Conservation (phyloP, 2,888 invertebrate species). For the Campoplex capitator region DNA sequence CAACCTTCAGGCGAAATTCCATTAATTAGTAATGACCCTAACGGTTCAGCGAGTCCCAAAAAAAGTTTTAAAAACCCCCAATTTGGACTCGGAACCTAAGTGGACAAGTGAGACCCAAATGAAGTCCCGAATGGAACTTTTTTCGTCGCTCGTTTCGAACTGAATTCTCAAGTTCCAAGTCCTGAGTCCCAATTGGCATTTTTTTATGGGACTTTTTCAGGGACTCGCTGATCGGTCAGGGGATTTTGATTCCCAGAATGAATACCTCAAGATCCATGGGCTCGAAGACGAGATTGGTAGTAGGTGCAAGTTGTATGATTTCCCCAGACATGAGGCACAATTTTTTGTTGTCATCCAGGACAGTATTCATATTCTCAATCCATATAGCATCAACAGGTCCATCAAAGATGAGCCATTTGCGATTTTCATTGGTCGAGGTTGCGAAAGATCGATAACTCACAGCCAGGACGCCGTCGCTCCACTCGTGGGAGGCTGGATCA, state of each 20-base stretch:
- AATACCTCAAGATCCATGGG: constrained; percentile 95
- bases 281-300: constrained; percentile 96
- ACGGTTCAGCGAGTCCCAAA: too few species aligned
- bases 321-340: constrained; percentile 98
- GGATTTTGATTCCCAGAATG: background rate
- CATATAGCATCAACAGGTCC: constrained; percentile 98
- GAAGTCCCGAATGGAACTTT: too few species aligned
- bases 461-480: constrained; percentile 95
- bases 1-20: constrained; percentile 86
- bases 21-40: too few species aligned
- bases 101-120: too few species aligned
- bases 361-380: constrained; percentile 99
- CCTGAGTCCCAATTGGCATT: too few species aligned
- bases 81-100: too few species aligned
- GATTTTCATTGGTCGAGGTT: constrained; percentile 87
- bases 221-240: too few species aligned
- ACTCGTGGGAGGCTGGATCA: constrained; percentile 97
- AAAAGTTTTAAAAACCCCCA: too few species aligned
- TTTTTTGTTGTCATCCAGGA: constrained; percentile 98
- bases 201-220: too few species aligned
- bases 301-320: constrained; percentile 95
- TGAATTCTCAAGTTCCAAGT: too few species aligned
- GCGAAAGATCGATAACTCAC: constrained; percentile 93
- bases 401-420: constrained; percentile 98
- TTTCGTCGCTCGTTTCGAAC: too few species aligned